Evolutionary conservation across 2,113 vertebrate genomes (phyloP).

Genomic region (Stigmatopora nigra): DNA sequence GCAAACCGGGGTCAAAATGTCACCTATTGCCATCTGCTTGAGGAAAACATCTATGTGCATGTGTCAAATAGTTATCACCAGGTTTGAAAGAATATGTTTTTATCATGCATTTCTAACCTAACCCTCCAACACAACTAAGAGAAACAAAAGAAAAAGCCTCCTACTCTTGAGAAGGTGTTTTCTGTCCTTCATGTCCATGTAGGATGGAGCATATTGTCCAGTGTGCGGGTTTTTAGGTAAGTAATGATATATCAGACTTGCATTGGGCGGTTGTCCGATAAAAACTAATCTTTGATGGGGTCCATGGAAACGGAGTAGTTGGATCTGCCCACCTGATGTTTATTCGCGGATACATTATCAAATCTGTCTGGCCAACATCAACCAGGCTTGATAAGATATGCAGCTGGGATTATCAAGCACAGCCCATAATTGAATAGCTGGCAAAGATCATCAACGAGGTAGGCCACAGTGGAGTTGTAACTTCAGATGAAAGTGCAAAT

Average conservation of each 20-base stretch:
- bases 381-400: neutral
- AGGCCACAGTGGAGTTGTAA: slow-evolving; percentile 14
- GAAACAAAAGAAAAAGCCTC: too few relatives aligned
- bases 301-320: neutral
- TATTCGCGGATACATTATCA: neutral
- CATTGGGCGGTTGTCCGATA: neutral
- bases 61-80: slow-evolving; percentile 16
- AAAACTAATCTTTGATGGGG: neutral
- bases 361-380: neutral
- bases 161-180: too few relatives aligned
- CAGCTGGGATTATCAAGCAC: slow-evolving; percentile 12
- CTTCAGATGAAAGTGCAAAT: slow-evolving; percentile 24
- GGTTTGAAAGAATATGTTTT: neutral
- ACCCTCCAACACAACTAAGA: too few relatives aligned
- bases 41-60: slow-evolving; percentile 6
- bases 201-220: neutral
- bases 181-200: too few relatives aligned
- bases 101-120: neutral
- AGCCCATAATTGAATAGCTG: slow-evolving; percentile 40
- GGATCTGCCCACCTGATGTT: neutral
- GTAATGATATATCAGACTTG: neutral
- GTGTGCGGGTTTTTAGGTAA: neutral
- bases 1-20: slow-evolving; percentile 33
- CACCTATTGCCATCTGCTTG: slow-evolving; percentile 24
- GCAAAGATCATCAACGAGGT: slow-evolving; percentile 37